phyloP scores from a whole-genome alignment of 2,113 vertebrate genomes.

The Triplophysa rosa region DNA sequence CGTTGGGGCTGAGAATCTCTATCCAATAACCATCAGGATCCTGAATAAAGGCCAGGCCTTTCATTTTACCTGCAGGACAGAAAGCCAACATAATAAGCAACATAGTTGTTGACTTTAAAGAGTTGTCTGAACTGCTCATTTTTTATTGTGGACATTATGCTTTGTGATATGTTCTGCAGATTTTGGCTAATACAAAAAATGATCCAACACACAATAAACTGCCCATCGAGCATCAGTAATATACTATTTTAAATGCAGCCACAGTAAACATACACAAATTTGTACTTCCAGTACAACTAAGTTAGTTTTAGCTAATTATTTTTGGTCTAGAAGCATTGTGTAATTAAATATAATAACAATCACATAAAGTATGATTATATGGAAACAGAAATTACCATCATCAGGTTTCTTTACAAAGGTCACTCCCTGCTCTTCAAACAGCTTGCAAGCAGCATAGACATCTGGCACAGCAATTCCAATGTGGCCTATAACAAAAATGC shows the following conservation, averaged over 20 bases:
- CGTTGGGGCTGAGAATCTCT: slow-evolving; percentile 94
- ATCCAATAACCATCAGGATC: slow-evolving; percentile 99
- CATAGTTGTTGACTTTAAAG: too few species aligned
- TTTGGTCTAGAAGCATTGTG: not conserved
- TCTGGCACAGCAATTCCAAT: slow-evolving; percentile 96
- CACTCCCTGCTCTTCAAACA: slow-evolving; percentile 92
- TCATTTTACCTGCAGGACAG: slow-evolving; percentile 88
- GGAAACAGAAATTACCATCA: slow-evolving; percentile 78
- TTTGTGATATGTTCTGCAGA: too few species aligned
- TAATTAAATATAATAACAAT: not conserved
- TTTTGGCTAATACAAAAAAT: too few species aligned
- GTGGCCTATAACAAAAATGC: slow-evolving; percentile 77
- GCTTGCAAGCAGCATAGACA: slow-evolving; percentile 86
- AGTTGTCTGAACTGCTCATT: too few species aligned
- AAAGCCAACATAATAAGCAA: not conserved
- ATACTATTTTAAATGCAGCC: too few species aligned
- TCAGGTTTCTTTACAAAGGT: slow-evolving; percentile 97
- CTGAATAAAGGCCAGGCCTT: slow-evolving; percentile 95
- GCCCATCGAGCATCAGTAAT: too few species aligned
- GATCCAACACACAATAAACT: too few species aligned
- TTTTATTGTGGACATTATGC: too few species aligned
- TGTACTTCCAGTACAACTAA: too few species aligned
- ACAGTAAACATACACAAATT: not conserved
- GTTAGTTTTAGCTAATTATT: not conserved
- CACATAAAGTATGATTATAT: not conserved